Evolutionary conservation across 2,888 invertebrate species (phyloP), one percentile per base, ranked within the genome.

Genomic region (Diplolepis rosae): DNA sequence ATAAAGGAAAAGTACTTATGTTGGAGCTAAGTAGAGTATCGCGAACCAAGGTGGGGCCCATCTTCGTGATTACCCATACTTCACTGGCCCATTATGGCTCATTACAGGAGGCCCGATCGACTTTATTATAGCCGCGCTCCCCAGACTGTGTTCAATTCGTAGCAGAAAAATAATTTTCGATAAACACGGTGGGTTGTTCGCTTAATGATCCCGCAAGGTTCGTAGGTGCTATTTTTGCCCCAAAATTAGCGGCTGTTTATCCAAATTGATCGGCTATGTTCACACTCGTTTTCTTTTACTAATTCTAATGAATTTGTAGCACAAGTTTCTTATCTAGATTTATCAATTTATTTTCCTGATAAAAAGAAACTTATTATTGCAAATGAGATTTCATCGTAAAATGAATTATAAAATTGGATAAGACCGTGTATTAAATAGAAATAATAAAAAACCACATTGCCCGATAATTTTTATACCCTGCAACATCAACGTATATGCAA

Each of bases 21-120:
- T 71, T 69, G 45, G 65, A 73, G 71, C 61, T 74, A 65, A 50
- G 65, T 61, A 66, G 45, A 70, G 71, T 68, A 70, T 70, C 74
- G 67, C 52, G 71, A 66, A 42, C 69, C 54, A 70, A 72, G 71
- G 70, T 79, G 78, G 76, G 75, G 80, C 75, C 79, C 81, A 83
- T 84, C 82, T 81, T 83, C 80, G 82, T 84, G 84, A 87, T 87
- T 87, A 87, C 85, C 84, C 84, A 84, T 86, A 85, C 86, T 87
- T 86, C 84, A 83, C 78, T 82, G 83, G 81, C 81, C 85, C 85
- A 88, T 88, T 88, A 88, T 87, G 83, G 83, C 84, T 87, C 87
- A 88, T 88, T 88, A 88, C 85, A 81, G 85, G 67, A 80, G 82
- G 80, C 80, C 84, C 84, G 85, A 87, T 86, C 86, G 81, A 81